Base-by-base conservation (phyloP, 1,140 invertebrate species). In the Drosophila elegans region DNA sequence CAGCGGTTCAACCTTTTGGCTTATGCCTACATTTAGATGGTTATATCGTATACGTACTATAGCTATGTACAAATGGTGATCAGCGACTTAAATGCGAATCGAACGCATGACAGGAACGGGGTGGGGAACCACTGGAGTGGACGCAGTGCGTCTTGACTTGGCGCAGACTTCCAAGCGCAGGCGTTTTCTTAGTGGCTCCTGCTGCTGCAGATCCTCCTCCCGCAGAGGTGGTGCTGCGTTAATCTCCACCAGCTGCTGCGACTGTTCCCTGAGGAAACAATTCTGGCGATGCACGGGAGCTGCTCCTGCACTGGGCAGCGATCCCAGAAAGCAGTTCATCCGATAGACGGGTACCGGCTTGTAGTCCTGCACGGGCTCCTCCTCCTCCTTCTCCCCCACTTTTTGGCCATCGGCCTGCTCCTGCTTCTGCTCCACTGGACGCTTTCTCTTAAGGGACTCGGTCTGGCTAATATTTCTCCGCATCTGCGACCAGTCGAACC, bases 271-370 rank as follows among this genome's bases (percentile, higher is more conserved):
- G 4, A 78, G 10, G 12, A 78, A 68, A 36, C 64, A 32, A 16
- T 62, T 62, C n/a, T 89, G 79, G 25, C 66, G 82, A 41, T 54
- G 82, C 32, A 78, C 61, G 0, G 56, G 16, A 21, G 48, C 46
- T 10, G 36, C 72, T 29, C 49, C 25, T 16, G 12, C n/a, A 38
- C 27, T 51, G 13, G 90, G 90, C 13, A 88, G 27, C 6, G 44
- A 62, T 29, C 90, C 90, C 0, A 91, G 46, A 25, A 91, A 91
- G 44, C 90, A 91, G 41, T 91, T 91, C 46, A 91, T 90, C 4
- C 90, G 77, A 61, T 67, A 69, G 10, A 91, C 90, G 3, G 90
- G 75, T 29, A 82, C 85, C 3, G 81, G 84, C 27, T 54, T 57
- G 51, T 91, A 80, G 4, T 89, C 76, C 36, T 29, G 29, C 32